Conservation (phyloP, 1,140 invertebrate genomes). For the Drosophila sechellia region DNA sequence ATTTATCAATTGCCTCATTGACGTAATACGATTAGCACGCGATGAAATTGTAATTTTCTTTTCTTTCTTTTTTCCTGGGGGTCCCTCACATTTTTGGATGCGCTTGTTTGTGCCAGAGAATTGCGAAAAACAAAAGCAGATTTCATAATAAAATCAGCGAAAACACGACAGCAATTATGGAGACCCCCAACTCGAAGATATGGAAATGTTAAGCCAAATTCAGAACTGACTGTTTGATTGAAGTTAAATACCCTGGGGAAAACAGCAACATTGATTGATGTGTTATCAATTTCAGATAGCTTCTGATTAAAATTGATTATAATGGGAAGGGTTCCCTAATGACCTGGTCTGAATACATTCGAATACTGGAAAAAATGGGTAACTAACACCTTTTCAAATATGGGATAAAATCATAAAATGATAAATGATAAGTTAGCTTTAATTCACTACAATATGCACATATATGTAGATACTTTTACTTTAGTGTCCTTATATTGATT, state of each 20-base stretch:
- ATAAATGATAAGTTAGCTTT: too few species aligned
- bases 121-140: constrained; percentile 51
- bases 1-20: constrained; percentile 69
- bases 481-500: too few species aligned
- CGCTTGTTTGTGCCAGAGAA: constrained; percentile 21
- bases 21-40: constrained; percentile 68
- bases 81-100: constrained; percentile 7
- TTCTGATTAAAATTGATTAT: constrained; percentile 9
- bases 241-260: constrained; percentile 1
- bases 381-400: too few species aligned
- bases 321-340: neutral
- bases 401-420: too few species aligned
- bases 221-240: constrained; percentile 11
- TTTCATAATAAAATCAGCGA: constrained; percentile 43
- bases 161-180: constrained; percentile 32
- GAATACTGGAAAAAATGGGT: neutral
- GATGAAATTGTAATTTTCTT: constrained; percentile 47
- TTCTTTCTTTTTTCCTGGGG: constrained; percentile 22
- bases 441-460: too few species aligned
- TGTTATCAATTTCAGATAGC: constrained; percentile 6
- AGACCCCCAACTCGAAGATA: neutral
- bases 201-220: constrained; percentile 13
- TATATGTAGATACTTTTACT: neutral
- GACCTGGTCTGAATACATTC: neutral
- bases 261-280: constrained; percentile 7